Evolutionary conservation across 2,888 invertebrate species (phyloP), one percentile per base, ranked within the genome.

Genomic region (Halictus ligatus): DNA sequence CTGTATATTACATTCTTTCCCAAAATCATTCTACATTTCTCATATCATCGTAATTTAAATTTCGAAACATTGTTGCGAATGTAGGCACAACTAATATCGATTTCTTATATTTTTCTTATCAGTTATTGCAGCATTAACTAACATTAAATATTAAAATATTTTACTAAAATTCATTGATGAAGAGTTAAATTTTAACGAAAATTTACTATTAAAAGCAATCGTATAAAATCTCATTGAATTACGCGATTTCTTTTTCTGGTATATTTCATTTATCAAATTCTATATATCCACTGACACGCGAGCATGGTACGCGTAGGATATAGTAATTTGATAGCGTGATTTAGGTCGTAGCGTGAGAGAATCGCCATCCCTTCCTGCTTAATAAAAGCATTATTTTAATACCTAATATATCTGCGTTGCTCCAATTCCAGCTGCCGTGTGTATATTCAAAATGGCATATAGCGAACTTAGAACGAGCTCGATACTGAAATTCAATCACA

Each of bases 401-500:
- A 40, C n/a, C 69, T 40, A n/a, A 21, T 69, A 43, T 69, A 69
- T 40, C 35, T 12, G 35, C 43, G 18, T 10, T 40, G 69, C 43
- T 58, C 54, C 21, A 67, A 40, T 67, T 75, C 18, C 21, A 12
- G 50, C 50, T 15, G n/a, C n/a, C 29, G 10, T n/a, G 5, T 8
- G 8, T 54, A 12, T 8, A 15, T 40, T 13, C 15, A 35, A 25
- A 58, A 58, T 25, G 35, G 21, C 5, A 18, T 15, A 54, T 6
- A 29, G 50, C 10, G 64, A 84, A 60, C 25, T 35, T n/a, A 48
- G 40, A 10, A 35, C 29, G 35, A 64, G 29, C 1, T 46, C 35
- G 50, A 60, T 40, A 64, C 18, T 18, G 46, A 64, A 79, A 75
- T 79, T 67, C 72, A 64, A 78, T 71, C 60, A 72, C 69, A 50